Conservation (phyloP, 2,797 vertebrate genomes). For the Brachyrhaphis roseni region DNA sequence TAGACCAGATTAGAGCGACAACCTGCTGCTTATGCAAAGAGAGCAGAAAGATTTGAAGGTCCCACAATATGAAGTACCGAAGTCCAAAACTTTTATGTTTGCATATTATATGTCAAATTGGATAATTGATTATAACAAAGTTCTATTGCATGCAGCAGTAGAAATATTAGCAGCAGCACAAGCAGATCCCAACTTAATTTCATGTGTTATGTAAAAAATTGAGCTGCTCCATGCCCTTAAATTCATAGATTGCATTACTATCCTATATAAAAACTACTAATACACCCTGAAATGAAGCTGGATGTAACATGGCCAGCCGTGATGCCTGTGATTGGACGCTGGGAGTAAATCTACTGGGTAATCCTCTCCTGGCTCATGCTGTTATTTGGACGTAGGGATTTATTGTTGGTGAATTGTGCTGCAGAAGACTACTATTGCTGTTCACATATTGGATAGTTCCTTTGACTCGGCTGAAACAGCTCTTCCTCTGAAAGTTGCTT, state of each 20-base stretch:
- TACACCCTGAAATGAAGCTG: constrained; percentile 44
- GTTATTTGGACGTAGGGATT: constrained; percentile 66
- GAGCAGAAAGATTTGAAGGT: neutral
- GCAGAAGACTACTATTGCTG: constrained; percentile 34
- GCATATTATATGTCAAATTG: no score
- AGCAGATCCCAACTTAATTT: neutral
- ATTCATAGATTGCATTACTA: constrained; percentile 38
- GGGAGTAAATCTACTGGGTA: constrained; percentile 67
- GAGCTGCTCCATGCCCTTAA: neutral
- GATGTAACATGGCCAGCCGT: constrained; percentile 34
- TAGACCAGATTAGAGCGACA: neutral
- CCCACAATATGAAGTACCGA: neutral
- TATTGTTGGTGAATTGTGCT: constrained; percentile 60
- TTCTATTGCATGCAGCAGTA: neutral
- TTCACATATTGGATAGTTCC: constrained; percentile 13
- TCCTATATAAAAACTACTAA: constrained; percentile 18
- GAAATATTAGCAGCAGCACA: no score
- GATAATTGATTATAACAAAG: neutral
- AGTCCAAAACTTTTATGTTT: neutral
- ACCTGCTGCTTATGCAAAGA: constrained; percentile 16
- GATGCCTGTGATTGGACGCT: constrained; percentile 72
- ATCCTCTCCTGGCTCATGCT: constrained; percentile 65
- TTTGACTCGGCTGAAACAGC: constrained; percentile 18
- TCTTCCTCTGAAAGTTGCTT: constrained; percentile 11
- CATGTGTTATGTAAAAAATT: neutral